A percentile compares a stretch with the other conserved stretches of the same genome.
phyloP scores from a whole-genome alignment of 2,888 invertebrate genomes.

The Hecatera dysodea region DNA sequence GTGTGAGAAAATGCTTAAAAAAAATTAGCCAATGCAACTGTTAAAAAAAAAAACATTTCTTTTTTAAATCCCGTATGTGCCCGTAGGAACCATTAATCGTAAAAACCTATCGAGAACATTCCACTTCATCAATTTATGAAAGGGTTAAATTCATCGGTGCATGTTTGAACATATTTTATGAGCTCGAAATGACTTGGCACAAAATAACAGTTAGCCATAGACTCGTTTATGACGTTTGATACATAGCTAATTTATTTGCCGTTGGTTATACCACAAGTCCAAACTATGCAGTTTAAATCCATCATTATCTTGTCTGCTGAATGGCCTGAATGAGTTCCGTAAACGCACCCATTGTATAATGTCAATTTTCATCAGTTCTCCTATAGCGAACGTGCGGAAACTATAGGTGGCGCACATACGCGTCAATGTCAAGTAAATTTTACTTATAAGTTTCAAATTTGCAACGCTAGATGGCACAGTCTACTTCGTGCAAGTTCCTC shows the following conservation, averaged over 20 bases:
- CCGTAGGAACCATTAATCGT: neutral
- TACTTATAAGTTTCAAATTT: too few species aligned
- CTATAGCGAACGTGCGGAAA: too few species aligned
- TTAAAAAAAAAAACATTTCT: too few species aligned
- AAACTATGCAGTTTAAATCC: neutral
- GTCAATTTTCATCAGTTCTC: too few species aligned
- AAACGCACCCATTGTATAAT: too few species aligned
- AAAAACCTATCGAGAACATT: neutral
- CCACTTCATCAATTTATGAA: neutral
- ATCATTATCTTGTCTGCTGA: neutral
- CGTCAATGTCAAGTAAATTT: too few species aligned
- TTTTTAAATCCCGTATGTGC: neutral
- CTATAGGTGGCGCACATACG: too few species aligned
- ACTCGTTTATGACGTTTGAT: neutral
- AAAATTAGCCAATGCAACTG: too few species aligned
- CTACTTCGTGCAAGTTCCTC: too few species aligned
- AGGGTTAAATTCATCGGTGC: neutral
- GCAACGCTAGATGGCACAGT: too few species aligned
- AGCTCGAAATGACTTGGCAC: slow-evolving; percentile 21
- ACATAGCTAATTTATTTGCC: slow-evolving; percentile 17
- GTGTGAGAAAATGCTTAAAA: too few species aligned
- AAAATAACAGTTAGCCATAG: slow-evolving; percentile 15
- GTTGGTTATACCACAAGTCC: neutral
- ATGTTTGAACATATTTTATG: slow-evolving; percentile 26
- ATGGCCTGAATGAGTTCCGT: too few species aligned